Evolutionary conservation across 1,140 invertebrate genomes (phyloP), one percentile per base, ranked within the genome.

Genomic region (Hyposmocoma kahamanoa): DNA sequence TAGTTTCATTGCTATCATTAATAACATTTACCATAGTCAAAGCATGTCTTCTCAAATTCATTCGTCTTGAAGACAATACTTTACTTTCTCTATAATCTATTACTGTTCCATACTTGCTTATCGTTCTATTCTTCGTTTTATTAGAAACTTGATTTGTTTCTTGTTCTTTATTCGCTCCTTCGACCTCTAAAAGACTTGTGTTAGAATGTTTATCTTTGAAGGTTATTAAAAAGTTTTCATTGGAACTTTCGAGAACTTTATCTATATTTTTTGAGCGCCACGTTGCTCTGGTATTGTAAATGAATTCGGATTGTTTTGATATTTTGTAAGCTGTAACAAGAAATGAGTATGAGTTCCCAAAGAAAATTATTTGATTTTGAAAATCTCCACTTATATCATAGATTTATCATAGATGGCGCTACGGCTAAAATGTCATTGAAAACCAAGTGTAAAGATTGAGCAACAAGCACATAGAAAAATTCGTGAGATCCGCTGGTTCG

Each of bases 11-110:
- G 46, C 69, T 79, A 17, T 84, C 80, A 0, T 67, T 76, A 1
- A 84, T 71, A 4, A 84, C 77, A 54, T 79, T 79, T 0, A 52
- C 67, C 71, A 84, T 78, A 0, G 75, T 84, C 4, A 84, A 49
- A 0, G 56, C 53, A 48, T 80, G 68, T 21, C 50, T 30, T 50
- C 59, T 61, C n/a, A 84, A 41, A 53, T 84, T 42, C 6, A 34
- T 56, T 19, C 80, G 59, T 51, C 67, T 65, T 0, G 41, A 18
- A 9, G 72, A 72, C 20, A 80, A 39, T 0, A 69, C 59, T 38
- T 56, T 73, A 0, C 53, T 54, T 11, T 38, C 34, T 45, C 67
- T 69, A 36, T 63, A 64, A 32, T 77, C 69, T 58, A 69, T 58
- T 13, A 74, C 58, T 10, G 51, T 11, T 2, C 69, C 70, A 30